A percentile compares a stretch with the other conserved stretches of the same genome.
Conservation (phyloP, 2,888 invertebrate genomes). For the Limnephilus auricula region DNA sequence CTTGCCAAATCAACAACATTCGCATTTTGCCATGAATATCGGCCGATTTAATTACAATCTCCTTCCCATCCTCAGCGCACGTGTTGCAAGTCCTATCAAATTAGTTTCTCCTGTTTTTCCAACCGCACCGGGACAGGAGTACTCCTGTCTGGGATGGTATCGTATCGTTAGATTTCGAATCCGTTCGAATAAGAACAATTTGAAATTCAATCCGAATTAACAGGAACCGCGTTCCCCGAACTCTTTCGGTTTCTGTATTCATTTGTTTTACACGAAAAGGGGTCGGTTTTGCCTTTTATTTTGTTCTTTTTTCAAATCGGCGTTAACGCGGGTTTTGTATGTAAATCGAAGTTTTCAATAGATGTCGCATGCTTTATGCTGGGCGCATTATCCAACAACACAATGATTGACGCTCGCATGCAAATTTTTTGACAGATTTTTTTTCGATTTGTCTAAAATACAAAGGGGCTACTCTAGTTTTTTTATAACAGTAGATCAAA, state of each 20-base stretch:
- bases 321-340: conserved; percentile 45
- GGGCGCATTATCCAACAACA: conserved; percentile 9
- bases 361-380: conserved; percentile 37
- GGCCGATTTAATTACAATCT: no score
- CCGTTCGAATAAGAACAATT: conserved; percentile 57
- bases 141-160: no score
- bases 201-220: conserved; percentile 66
- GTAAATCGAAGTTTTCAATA: conserved; percentile 54
- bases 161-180: conserved; percentile 3
- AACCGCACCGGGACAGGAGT: no score
- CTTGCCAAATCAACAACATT: no score
- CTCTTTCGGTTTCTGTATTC: conserved; percentile 42
- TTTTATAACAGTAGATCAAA: neutral
- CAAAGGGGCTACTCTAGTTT: neutral
- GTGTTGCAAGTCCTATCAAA: no score
- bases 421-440: conserved; percentile 66
- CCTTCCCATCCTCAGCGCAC: no score
- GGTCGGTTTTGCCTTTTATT: conserved; percentile 50
- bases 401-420: conserved; percentile 64
- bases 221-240: conserved; percentile 48
- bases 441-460: conserved; percentile 46
- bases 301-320: conserved; percentile 52
- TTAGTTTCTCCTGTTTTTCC: no score
- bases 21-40: no score
- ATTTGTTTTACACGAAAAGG: conserved; percentile 57